Conservation (phyloP, 2,113 vertebrate genomes). For the Ifrita kowaldi region DNA sequence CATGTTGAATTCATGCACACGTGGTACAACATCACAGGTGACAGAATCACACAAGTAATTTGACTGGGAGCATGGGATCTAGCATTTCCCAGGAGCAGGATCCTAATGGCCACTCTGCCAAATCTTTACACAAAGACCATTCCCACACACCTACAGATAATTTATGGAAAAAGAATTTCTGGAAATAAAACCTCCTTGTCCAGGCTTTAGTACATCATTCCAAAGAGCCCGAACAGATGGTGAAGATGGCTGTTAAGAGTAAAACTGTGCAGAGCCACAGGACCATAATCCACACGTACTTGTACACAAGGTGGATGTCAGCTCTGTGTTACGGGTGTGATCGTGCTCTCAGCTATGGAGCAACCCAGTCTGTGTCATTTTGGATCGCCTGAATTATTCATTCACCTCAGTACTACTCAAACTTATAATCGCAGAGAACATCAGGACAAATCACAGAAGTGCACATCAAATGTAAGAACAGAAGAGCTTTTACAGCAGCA, state of each 20-base stretch:
- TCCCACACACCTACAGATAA: neutral
- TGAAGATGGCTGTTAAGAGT: neutral
- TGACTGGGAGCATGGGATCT: rapidly evolving
- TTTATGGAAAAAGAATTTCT: neutral
- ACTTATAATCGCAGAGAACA: neutral
- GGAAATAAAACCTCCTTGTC: neutral
- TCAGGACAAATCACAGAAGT: neutral
- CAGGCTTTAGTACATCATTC: neutral
- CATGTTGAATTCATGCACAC: neutral
- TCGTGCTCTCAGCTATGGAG: constrained; percentile 5
- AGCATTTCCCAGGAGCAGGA: neutral
- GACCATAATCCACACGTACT: neutral
- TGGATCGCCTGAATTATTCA: neutral
- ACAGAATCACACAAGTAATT: neutral
- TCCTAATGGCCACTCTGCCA: neutral
- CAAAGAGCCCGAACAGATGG: neutral
- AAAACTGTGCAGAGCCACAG: neutral
- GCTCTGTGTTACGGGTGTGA: neutral
- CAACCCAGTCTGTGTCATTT: neutral
- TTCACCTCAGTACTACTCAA: neutral
- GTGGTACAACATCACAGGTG: neutral
- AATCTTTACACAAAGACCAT: neutral
- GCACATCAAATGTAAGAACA: neutral
- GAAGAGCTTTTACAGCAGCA: neutral
- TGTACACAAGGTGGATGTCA: constrained; percentile 12